These are phyloP conservation scores for Neodiprion pinetum DNA, from an alignment of 1,140 invertebrate species.

Conservation along the genomic window DNA sequence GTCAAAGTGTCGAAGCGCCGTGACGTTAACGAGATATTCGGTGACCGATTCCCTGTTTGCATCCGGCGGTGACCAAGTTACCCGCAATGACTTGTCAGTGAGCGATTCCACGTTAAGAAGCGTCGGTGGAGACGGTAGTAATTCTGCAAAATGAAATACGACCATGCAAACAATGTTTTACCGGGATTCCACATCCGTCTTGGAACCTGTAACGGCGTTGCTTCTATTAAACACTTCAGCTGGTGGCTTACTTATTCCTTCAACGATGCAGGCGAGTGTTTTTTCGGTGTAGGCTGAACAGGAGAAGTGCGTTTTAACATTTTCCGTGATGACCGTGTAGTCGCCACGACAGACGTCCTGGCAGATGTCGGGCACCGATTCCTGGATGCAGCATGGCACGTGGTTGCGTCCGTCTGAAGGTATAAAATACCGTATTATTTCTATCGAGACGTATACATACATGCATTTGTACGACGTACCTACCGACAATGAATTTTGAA, in stretches of 20 bases:
- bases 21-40: conserved; percentile 76
- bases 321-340: conserved; percentile 83
- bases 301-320: conserved; percentile 82
- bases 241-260: conserved; percentile 73
- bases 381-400: conserved; percentile 81
- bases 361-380: conserved; percentile 82
- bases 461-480: neutral
- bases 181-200: neutral
- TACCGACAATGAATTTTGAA: neutral
- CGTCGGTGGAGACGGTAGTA: conserved; percentile 76
- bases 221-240: neutral
- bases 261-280: conserved; percentile 80
- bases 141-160: conserved; percentile 59
- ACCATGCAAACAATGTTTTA: neutral
- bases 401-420: conserved; percentile 82
- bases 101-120: conserved; percentile 74
- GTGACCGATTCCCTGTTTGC: conserved; percentile 70
- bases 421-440: conserved; percentile 46
- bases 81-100: conserved; percentile 71
- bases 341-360: conserved; percentile 86
- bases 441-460: neutral
- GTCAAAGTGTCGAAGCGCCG: conserved; percentile 72
- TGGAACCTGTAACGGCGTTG: neutral
- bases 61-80: conserved; percentile 72
- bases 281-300: conserved; percentile 83